Base-by-base conservation (phyloP, 2,797 vertebrate species). In the Fratercula arctica region DNA sequence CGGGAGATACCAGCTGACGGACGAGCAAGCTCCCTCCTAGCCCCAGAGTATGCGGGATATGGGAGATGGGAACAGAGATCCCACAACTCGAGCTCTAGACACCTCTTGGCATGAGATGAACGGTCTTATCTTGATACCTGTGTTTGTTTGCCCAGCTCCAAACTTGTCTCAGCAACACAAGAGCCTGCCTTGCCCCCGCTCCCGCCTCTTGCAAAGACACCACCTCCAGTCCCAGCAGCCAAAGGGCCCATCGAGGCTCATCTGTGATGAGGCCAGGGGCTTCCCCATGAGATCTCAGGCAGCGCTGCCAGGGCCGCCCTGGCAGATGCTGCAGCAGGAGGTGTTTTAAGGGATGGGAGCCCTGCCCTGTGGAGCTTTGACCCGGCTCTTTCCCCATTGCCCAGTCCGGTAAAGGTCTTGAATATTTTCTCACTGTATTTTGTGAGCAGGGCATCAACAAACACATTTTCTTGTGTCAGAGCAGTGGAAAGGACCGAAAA, bases 141-240 rank as follows among this genome's bases (percentile, higher is more conserved):
- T 92, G 67, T 91, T 78, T 89, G 57, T 95, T 90, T 94, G 81
- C 87, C 91, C 56, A 20, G 87, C 75, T 93, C 51, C 68, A 92
- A 95, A 87, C 95, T 78, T 92, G 93, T 94, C 77, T 85, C 94
- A 93, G 93, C 87, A 93, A 33, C 19, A 14, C 11, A 6, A 87
- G 39, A 87, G 77, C 60, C 68, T 95, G 95, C 61, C 84, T 81
- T 90, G 41, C 33, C 24, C 59, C 0, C 2, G 0, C 74, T 93
- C 26, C n/a, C 1, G 15, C 33, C 45, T 88, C 61, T 26, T 79
- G 81, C 63, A 85, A 54, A 90, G 74, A 45, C 25, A 67, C 56
- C 28, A 61, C n/a, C 72, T 87, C 56, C 3, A 1, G 39, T 63
- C 60, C 51, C 87, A 85, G 74, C 54, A 64, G 73, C 37, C 46